These are phyloP conservation scores for Neoniphon sammara DNA, from an alignment of 2,797 vertebrate genomes.

Conservation along the genomic window DNA sequence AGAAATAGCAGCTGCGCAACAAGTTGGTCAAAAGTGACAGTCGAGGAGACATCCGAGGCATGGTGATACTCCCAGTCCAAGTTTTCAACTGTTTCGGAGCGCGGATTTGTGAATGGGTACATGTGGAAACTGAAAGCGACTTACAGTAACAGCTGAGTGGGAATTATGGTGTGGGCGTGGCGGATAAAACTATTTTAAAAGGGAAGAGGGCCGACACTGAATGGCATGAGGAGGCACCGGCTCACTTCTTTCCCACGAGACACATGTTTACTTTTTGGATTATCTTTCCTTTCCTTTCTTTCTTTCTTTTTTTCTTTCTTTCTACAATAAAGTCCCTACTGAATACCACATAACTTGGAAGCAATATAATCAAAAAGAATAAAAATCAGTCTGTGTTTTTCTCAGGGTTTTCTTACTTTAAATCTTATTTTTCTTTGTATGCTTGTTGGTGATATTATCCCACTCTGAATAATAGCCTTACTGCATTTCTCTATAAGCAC, in stretches of 20 bases:
- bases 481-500: too few species aligned
- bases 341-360: too few species aligned
- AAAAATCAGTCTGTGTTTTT: too few species aligned
- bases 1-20: slow-evolving; percentile 79
- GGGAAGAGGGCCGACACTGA: slow-evolving; percentile 46
- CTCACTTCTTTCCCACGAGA: slow-evolving; percentile 18
- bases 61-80: background rate
- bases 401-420: too few species aligned
- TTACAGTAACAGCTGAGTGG: slow-evolving; percentile 71
- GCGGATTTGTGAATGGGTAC: slow-evolving; percentile 45
- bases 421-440: too few species aligned
- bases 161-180: slow-evolving; percentile 72
- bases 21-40: slow-evolving; percentile 60
- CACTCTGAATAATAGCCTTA: too few species aligned
- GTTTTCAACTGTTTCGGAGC: background rate
- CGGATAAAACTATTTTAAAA: slow-evolving; percentile 68
- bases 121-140: slow-evolving; percentile 51
- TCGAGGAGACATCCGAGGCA: slow-evolving; percentile 26
- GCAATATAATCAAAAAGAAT: too few species aligned
- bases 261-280: slow-evolving; percentile 60
- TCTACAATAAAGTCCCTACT: too few species aligned
- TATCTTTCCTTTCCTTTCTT: slow-evolving; percentile 23
- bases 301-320: slow-evolving; percentile 4
- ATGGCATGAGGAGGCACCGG: slow-evolving; percentile 64
- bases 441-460: too few species aligned